Percentiles rank a stretch among this genome's conserved stretches.
Conservation (phyloP, 2,113 vertebrate genomes). For the Tetraodon nigroviridis region DNA sequence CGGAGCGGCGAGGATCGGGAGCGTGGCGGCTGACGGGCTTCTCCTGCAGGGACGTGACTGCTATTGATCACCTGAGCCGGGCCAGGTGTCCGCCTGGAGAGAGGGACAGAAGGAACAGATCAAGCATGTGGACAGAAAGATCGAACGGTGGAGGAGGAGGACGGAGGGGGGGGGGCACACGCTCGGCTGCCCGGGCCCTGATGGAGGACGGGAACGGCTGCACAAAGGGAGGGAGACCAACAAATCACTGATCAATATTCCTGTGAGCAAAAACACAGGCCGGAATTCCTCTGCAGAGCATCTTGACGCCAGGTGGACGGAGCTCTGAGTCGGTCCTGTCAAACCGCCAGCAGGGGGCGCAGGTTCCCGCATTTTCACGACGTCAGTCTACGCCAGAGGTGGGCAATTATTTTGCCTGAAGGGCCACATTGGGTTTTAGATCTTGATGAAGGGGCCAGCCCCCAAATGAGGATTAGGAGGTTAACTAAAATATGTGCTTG, state of each 20-base stretch:
- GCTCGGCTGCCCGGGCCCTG: conserved; percentile 24
- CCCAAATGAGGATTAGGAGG: too few species aligned
- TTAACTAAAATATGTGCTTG: too few species aligned
- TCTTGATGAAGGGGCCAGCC: too few species aligned
- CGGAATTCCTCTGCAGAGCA: neutral
- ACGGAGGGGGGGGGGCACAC: conserved; percentile 17
- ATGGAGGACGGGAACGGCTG: conserved; percentile 11
- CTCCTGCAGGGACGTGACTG: conserved; percentile 39
- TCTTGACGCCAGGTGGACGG: neutral
- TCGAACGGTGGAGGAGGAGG: neutral
- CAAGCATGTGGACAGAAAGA: conserved; percentile 34
- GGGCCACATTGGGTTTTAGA: too few species aligned
- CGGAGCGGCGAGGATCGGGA: conserved; percentile 26
- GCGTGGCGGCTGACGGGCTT: conserved; percentile 34
- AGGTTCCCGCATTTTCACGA: neutral
- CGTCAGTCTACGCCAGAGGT: too few species aligned
- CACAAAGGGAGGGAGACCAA: neutral
- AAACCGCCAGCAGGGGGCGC: neutral
- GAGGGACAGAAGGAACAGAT: conserved; percentile 33
- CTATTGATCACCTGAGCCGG: conserved; percentile 56
- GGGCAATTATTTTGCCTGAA: too few species aligned
- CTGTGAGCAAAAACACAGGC: neutral
- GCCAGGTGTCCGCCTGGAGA: conserved; percentile 57
- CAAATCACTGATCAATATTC: neutral
- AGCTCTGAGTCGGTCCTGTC: neutral